phyloP scores from a whole-genome alignment of 1,140 invertebrate genomes.

The Drosophila saltans region DNA sequence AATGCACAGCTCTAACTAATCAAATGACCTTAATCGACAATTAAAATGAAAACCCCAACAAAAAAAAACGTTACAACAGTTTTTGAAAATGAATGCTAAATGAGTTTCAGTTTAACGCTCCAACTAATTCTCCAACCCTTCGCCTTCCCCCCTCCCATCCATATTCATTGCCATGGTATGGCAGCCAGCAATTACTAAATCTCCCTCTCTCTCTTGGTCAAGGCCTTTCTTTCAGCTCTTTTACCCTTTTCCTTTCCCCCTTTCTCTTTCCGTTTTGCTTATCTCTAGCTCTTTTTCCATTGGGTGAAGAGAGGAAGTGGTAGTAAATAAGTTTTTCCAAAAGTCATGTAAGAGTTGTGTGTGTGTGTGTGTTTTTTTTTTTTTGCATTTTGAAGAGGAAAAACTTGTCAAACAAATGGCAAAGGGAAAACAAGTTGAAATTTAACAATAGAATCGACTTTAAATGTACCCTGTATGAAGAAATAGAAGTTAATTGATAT shows the following conservation, averaged over 20 bases:
- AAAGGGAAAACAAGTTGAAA: constrained; percentile 1
- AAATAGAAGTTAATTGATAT: too few relatives aligned
- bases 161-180: neutral
- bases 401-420: constrained; percentile 7
- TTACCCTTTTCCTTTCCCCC: neutral
- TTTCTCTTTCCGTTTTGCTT: neutral
- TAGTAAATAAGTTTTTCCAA: neutral
- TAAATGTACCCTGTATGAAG: neutral
- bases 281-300: neutral
- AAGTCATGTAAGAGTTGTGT: constrained; percentile 19
- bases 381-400: constrained; percentile 14
- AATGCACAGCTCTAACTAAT: constrained; percentile 61
- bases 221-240: neutral
- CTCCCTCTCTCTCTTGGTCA: constrained; percentile 1
- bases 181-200: neutral
- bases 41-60: constrained; percentile 66
- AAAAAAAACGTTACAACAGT: constrained; percentile 35
- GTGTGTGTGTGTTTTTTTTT: too few relatives aligned
- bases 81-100: constrained; percentile 5
- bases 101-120: neutral
- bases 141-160: neutral
- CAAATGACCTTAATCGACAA: constrained; percentile 76
- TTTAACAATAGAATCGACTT: neutral
- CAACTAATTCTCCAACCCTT: neutral
- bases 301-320: neutral